Percentiles rank a stretch among this genome's conserved stretches.
phyloP scores from a whole-genome alignment of 2,113 vertebrate genomes.

The Lichenostomus cassidix region DNA sequence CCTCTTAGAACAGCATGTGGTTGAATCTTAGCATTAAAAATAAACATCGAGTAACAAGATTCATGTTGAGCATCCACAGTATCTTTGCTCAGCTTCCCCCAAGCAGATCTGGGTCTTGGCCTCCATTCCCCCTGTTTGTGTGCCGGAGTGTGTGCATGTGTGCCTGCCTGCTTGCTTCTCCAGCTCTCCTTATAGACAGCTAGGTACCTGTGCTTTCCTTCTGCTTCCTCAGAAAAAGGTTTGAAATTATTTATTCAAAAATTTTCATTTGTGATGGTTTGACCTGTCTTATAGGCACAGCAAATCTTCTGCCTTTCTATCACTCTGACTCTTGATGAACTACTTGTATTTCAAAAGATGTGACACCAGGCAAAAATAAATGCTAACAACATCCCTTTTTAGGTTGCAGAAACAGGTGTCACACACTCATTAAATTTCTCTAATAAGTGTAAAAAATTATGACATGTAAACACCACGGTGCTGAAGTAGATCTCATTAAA shows the following conservation, averaged over 20 bases:
- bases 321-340: background rate
- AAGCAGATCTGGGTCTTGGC: background rate
- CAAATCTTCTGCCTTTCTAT: background rate
- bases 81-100: background rate
- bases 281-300: background rate
- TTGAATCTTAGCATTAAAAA: conserved; percentile 15
- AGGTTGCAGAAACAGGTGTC: background rate
- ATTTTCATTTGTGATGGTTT: background rate
- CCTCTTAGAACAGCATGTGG: background rate
- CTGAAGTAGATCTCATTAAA: background rate
- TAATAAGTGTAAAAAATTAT: background rate
- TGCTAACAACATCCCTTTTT: background rate
- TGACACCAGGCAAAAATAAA: background rate
- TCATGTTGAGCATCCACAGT: background rate
- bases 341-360: background rate
- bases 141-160: fast-evolving
- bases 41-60: background rate
- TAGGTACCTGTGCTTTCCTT: background rate
- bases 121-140: background rate
- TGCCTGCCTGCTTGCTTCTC: background rate
- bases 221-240: background rate
- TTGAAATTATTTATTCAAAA: background rate
- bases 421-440: background rate
- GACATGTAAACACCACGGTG: background rate
- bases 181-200: background rate